A percentile compares a stretch with the other conserved stretches of the same genome.
These are phyloP conservation scores for Prionace glauca DNA, from an alignment of 2,797 vertebrate genomes.

Conservation along the genomic window DNA sequence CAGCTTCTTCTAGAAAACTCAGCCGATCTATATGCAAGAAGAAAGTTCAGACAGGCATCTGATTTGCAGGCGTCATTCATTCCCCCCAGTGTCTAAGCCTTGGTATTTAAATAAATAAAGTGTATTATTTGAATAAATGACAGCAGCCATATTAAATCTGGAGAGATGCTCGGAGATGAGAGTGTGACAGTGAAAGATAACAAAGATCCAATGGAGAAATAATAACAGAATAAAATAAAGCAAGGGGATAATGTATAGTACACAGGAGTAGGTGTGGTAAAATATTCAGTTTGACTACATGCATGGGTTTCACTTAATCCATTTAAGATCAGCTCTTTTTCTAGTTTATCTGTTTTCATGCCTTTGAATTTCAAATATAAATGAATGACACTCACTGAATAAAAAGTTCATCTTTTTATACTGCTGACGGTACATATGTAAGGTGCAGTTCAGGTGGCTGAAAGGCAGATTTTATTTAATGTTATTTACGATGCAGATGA, in stretches of 20 bases:
- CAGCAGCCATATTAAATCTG: not conserved
- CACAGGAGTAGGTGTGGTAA: not conserved
- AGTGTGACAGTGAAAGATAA: not conserved
- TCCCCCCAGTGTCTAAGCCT: no score
- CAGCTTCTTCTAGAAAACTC: no score
- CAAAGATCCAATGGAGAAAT: not conserved
- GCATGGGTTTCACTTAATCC: not conserved
- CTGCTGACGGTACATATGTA: not conserved
- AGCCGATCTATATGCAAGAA: no score
- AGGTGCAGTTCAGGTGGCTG: constrained; percentile 9
- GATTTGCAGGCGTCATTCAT: no score
- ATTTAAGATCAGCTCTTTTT: not conserved
- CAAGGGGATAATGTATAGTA: not conserved
- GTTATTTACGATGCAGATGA: not conserved
- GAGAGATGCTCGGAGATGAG: not conserved
- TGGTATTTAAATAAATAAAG: no score
- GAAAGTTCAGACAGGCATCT: no score
- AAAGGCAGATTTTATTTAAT: not conserved
- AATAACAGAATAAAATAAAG: not conserved
- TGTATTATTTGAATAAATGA: not conserved
- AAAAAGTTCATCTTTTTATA: not conserved
- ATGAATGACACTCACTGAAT: not conserved
- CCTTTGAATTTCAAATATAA: not conserved
- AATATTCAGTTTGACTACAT: not conserved
- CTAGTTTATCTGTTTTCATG: not conserved